phyloP scores from a whole-genome alignment of 2,797 vertebrate genomes.

The Oreonectes daqikongensis region DNA sequence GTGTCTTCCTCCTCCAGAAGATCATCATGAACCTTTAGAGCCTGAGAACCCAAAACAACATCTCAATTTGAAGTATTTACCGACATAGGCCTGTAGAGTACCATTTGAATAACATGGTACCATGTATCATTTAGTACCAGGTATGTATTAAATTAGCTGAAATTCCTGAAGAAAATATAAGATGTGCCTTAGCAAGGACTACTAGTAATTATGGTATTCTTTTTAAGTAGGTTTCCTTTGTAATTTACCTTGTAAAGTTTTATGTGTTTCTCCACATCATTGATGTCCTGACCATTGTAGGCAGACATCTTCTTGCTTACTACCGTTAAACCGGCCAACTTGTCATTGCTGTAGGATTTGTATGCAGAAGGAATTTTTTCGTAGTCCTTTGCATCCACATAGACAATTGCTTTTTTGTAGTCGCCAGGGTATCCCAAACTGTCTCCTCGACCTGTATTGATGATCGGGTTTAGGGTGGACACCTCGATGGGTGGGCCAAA shows the following conservation, averaged over 20 bases:
- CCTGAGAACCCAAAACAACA: conserved; percentile 57
- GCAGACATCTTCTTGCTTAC: conserved; percentile 66
- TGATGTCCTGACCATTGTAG: conserved; percentile 63
- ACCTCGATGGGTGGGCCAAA: conserved; percentile 54
- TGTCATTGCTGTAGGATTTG: conserved; percentile 68
- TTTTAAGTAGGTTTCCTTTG: too few species aligned
- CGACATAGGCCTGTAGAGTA: not conserved
- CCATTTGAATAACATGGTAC: too few species aligned
- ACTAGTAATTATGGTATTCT: not conserved
- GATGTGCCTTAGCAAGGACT: not conserved
- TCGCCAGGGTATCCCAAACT: conserved; percentile 71
- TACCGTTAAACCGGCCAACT: conserved; percentile 42
- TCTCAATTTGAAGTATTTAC: not conserved
- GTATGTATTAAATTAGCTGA: not conserved
- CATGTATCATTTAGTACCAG: not conserved
- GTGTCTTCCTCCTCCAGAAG: conserved; percentile 74
- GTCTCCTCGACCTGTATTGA: conserved; percentile 72
- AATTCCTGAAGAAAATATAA: not conserved
- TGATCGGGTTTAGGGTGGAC: conserved; percentile 63
- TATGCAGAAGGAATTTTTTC: conserved; percentile 70
- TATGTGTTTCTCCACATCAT: conserved; percentile 75
- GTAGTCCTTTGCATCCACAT: conserved; percentile 72
- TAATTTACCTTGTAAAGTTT: conserved; percentile 74
- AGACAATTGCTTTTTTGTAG: conserved; percentile 73
- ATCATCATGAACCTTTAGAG: conserved; percentile 70